Conservation (phyloP, 1,140 invertebrate species). For the Dinothrombium tinctorium region DNA sequence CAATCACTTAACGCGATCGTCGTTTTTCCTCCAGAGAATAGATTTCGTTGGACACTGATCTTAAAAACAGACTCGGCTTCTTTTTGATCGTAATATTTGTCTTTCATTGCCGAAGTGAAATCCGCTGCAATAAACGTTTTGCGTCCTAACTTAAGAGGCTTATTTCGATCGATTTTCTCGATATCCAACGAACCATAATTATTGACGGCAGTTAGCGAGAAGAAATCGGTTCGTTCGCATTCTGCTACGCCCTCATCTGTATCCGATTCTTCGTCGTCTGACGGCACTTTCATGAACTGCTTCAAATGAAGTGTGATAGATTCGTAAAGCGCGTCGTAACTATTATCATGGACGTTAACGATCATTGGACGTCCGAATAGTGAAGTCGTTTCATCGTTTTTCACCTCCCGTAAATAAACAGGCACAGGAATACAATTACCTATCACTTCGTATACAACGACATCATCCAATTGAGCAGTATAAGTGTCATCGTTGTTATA, state of each 20-base stretch:
- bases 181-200: conserved; percentile 23
- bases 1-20: conserved; percentile 23
- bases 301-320: conserved; percentile 6
- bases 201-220: conserved; percentile 23
- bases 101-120: conserved; percentile 22
- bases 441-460: conserved; percentile 9
- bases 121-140: conserved; percentile 24
- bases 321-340: conserved; percentile 10
- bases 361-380: conserved; percentile 8
- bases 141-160: conserved; percentile 18
- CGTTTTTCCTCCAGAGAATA: not conserved
- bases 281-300: not conserved
- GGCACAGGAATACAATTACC: conserved; percentile 4
- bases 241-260: too few relatives aligned
- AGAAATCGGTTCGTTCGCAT: conserved; percentile 14
- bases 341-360: conserved; percentile 7
- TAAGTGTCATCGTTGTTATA: conserved; percentile 22
- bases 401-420: conserved; percentile 7
- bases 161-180: conserved; percentile 19
- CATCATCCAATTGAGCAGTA: conserved; percentile 7
- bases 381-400: not conserved
- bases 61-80: conserved; percentile 12
- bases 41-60: conserved; percentile 14
- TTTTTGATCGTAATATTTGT: conserved; percentile 23
- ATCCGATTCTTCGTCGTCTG: conserved; percentile 14